Evolutionary conservation across 2,113 vertebrate genomes (phyloP).

Genomic region (Zosterops borbonicus): DNA sequence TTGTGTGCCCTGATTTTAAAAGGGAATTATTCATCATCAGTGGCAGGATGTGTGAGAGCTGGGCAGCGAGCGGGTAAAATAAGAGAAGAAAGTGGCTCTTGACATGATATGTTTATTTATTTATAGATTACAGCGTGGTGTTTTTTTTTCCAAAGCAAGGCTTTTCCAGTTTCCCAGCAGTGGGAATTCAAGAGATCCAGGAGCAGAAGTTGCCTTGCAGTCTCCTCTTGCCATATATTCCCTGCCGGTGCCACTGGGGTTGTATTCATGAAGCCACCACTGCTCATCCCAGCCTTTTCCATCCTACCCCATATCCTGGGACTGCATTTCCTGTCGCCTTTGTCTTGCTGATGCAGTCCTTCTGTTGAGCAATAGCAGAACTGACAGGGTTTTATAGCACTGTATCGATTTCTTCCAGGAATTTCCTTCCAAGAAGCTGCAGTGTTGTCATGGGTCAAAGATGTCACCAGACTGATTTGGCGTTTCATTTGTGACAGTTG

Average conservation of each 20-base stretch:
- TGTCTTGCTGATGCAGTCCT: slow-evolving; percentile 22
- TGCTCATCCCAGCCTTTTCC: neutral
- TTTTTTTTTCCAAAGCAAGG: neutral
- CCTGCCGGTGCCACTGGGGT: neutral
- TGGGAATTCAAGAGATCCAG: neutral
- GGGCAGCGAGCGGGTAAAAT: neutral
- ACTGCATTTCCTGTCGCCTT: neutral
- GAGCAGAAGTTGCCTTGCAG: neutral
- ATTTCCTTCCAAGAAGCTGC: slow-evolving; percentile 41
- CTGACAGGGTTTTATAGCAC: slow-evolving; percentile 26
- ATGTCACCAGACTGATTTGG: slow-evolving; percentile 42
- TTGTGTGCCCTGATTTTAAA: neutral
- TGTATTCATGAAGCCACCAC: neutral
- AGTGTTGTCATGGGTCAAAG: slow-evolving; percentile 20
- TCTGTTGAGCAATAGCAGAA: neutral
- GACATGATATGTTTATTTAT: neutral
- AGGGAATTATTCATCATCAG: neutral
- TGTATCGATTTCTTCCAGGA: neutral
- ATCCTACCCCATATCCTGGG: neutral
- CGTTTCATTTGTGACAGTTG: slow-evolving; percentile 1
- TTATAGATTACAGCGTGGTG: neutral
- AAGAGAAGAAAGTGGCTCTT: neutral
- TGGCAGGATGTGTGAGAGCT: neutral
- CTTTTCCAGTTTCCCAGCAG: neutral
- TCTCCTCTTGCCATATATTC: neutral